Base-by-base conservation (phyloP, 2,888 invertebrate species). In the Yponomeuta sedellus region DNA sequence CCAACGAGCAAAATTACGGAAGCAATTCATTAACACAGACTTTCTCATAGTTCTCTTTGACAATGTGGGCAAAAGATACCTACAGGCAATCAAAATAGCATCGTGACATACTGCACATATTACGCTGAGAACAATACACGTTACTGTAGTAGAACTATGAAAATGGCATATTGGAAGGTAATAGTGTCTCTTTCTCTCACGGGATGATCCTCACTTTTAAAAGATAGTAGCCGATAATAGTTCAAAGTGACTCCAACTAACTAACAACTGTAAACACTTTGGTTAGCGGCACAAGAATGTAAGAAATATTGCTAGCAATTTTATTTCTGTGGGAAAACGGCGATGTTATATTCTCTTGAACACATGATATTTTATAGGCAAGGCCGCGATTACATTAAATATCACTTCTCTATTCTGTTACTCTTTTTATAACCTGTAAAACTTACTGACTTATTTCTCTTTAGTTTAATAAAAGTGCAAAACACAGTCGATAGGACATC, bases 31-130 rank as follows among this genome's bases (percentile, higher is more conserved):
- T 52, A 22, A 59, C 11, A 34, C 19, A 28, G 39, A 62, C 34
- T 62, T 62, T 62, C 62, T 62, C 62, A 62, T 39, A 62, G 62
- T 62, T 20, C 20, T 44, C 22, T 19, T 44, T 44, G 63, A 63
- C 44, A 63, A 40, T 63, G 40, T 63, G 12, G 20, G 63, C n/a
- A 44, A 40, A 63, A 63, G 20, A 28, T 10, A 63, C 44, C n/a
- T n/a, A n/a, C n/a, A 2, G 12, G 28, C 63, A 63, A 63, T 63
- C 63, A 63, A 63, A 63, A 63, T 63, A 63, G 44, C 44, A 52
- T 19, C 59, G 22, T 59, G 59, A 59, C 59, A 59, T 59, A 25
- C 25, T 25, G 59, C 25, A 3, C 25, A 25, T 25, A 25, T 3
- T 58, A 1, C 44, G 44, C 16, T 5, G 44, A 16, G 16, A 52